These are phyloP conservation scores for Ormyrus rosae DNA, from an alignment of 2,888 invertebrate species.

Conservation along the genomic window DNA sequence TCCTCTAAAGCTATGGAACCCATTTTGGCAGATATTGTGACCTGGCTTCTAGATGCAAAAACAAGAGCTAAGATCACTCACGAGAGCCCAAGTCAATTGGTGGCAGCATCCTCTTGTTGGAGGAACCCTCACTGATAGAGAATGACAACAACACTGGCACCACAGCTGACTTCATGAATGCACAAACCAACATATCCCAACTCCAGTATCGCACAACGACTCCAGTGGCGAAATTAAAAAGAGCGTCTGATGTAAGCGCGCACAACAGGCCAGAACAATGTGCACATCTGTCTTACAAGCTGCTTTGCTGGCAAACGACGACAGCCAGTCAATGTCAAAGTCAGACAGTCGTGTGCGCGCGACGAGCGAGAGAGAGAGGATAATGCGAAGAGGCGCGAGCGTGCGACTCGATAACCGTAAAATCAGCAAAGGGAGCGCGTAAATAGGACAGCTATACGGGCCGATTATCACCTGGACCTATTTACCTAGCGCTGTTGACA, in stretches of 20 bases:
- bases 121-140: background rate
- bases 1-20: constrained; percentile 83
- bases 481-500: constrained; percentile 54
- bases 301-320: constrained; percentile 42
- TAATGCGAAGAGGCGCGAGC: background rate
- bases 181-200: constrained; percentile 31
- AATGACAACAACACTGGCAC: background rate
- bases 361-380: constrained; percentile 1
- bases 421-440: constrained; percentile 21
- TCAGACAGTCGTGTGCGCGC: background rate
- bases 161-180: constrained; percentile 38
- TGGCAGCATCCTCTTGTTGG: constrained; percentile 35
- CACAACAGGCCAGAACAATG: constrained; percentile 10
- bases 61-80: constrained; percentile 50
- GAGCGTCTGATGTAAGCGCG: background rate
- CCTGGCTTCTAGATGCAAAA: constrained; percentile 2
- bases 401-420: constrained; percentile 40
- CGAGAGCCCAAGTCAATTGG: constrained; percentile 38
- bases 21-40: constrained; percentile 68
- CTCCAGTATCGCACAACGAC: background rate
- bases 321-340: constrained; percentile 52
- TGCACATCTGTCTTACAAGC: background rate
- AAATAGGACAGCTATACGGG: constrained; percentile 15
- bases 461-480: constrained; percentile 48
- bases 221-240: background rate